A percentile compares a stretch with the other conserved stretches of the same genome.
Conservation (phyloP, 2,888 invertebrate species). For the Tryphoninae sp. region DNA sequence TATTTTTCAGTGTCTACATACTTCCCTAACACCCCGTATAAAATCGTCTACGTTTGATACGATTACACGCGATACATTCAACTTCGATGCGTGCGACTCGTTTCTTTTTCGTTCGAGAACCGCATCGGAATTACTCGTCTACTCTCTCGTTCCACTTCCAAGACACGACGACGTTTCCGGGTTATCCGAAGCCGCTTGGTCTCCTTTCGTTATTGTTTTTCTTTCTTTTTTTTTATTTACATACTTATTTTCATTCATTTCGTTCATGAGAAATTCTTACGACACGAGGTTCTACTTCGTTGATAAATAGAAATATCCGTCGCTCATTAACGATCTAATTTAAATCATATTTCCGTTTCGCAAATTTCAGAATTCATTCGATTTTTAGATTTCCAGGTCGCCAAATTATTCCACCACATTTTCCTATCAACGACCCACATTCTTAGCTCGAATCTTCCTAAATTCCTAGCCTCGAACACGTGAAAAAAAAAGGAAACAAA, state of each 20-base stretch:
- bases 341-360: background rate
- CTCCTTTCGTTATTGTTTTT: constrained; percentile 7
- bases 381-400: too few species aligned
- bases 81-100: constrained; percentile 32
- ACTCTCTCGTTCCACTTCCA: constrained; percentile 43
- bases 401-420: too few species aligned
- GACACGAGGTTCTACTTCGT: constrained; percentile 7
- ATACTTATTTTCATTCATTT: background rate
- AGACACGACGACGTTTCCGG: constrained; percentile 47
- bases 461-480: background rate
- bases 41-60: background rate
- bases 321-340: constrained; percentile 22
- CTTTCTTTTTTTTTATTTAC: constrained; percentile 4
- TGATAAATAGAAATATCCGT: constrained; percentile 32
- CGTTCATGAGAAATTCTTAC: constrained; percentile 31
- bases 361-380: too few species aligned
- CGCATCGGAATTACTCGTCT: constrained; percentile 39
- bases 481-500: background rate
- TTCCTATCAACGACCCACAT: too few species aligned
- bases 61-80: background rate
- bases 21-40: too few species aligned
- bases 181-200: constrained; percentile 11
- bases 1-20: too few species aligned
- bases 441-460: background rate
- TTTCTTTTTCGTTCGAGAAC: constrained; percentile 35